These are phyloP conservation scores for Forbesichthys agassizii DNA, from an alignment of 2,113 vertebrate genomes.

Conservation along the genomic window DNA sequence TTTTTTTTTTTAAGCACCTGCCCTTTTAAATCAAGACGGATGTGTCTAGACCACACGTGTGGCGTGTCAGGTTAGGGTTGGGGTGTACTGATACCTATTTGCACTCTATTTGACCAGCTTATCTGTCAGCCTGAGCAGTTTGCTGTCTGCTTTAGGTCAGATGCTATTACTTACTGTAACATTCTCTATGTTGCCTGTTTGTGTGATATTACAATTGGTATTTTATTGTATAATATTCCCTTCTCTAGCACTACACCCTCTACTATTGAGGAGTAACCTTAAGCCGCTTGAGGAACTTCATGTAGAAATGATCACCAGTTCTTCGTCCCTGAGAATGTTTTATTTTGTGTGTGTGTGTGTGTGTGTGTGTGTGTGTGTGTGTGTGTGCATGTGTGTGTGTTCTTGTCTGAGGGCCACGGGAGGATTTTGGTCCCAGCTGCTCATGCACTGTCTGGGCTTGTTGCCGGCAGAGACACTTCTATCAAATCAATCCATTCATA, in stretches of 20 bases:
- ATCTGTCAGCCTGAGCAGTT: conserved; percentile 12
- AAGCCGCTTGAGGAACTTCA: not conserved
- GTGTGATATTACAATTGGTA: not conserved
- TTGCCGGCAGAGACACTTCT: too few relatives aligned
- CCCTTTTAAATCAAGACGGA: too few relatives aligned
- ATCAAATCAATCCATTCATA: too few relatives aligned
- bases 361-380: not conserved
- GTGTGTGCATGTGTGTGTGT: not conserved
- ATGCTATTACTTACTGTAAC: conserved; percentile 7
- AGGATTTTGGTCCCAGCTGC: not conserved
- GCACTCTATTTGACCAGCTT: not conserved
- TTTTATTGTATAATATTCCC: not conserved
- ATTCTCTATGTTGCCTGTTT: conserved; percentile 20
- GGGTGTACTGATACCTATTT: too few relatives aligned
- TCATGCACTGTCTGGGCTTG: too few relatives aligned
- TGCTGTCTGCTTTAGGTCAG: not conserved
- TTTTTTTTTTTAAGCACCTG: too few relatives aligned
- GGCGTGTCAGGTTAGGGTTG: too few relatives aligned
- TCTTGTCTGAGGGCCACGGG: not conserved
- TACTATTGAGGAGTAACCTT: too few relatives aligned
- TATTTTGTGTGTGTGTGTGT: conserved; percentile 12
- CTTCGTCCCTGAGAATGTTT: not conserved
- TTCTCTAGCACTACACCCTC: too few relatives aligned
- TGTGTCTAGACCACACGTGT: too few relatives aligned
- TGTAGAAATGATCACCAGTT: not conserved